phyloP scores from a whole-genome alignment of 1,140 invertebrate genomes.

The Drosophila teissieri region DNA sequence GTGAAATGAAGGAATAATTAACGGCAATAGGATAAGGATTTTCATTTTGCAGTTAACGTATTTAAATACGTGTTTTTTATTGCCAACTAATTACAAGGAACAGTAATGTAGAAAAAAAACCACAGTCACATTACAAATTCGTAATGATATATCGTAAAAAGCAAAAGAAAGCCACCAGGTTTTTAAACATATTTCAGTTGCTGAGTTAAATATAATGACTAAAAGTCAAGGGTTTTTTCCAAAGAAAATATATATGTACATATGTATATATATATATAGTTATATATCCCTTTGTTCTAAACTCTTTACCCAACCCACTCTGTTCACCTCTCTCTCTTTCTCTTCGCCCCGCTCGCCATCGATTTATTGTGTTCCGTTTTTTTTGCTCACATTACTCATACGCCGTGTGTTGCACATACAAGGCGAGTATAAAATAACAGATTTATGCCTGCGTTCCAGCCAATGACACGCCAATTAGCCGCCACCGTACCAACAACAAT shows the following conservation, averaged over 20 bases:
- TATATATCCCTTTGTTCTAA: constrained; percentile 9
- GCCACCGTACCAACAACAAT: constrained; percentile 52
- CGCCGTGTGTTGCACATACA: constrained; percentile 71
- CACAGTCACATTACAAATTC: too few species aligned
- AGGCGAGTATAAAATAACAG: constrained; percentile 78
- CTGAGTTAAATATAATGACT: background rate
- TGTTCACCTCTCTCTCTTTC: background rate
- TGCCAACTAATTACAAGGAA: too few species aligned
- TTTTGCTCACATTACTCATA: constrained; percentile 75
- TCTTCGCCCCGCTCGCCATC: background rate
- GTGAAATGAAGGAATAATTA: constrained; percentile 22
- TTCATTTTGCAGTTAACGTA: background rate
- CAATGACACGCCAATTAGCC: constrained; percentile 84
- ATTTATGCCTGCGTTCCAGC: constrained; percentile 78
- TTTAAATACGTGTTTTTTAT: background rate
- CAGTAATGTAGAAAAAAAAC: too few species aligned
- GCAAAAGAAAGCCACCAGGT: too few species aligned
- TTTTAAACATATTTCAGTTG: too few species aligned
- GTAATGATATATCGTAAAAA: too few species aligned
- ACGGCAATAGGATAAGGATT: background rate
- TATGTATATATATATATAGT: too few species aligned
- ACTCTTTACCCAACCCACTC: background rate
- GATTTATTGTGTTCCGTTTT: constrained; percentile 34
- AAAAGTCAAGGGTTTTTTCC: background rate
- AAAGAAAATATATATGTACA: background rate